Base-by-base conservation (phyloP, 2,797 vertebrate genomes). In the Acanthopagrus latus region DNA sequence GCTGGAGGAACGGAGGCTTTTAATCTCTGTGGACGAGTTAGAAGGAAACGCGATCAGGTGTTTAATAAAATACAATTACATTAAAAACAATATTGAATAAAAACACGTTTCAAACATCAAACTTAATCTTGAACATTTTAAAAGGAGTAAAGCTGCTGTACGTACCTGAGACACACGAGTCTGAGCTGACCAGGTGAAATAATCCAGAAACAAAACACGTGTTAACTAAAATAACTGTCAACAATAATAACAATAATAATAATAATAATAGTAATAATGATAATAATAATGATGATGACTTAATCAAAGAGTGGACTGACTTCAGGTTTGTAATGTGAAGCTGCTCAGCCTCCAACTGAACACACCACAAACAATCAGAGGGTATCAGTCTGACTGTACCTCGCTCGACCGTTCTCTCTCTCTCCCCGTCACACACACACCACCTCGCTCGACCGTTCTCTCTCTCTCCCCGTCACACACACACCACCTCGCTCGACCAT, bases 311-410 rank as follows among this genome's bases (percentile, higher is more conserved):
- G 20, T 41, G 5, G 33, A 20, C 12, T 4, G 17, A 5, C 1
- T 60, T 48, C 25, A 9, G 54, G 25, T 55, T 59, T 68, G 21
- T 64, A 65, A 23, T 67, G 64, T 43, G 68, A 57, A 76, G 79
- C 71, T 20, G 81, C 71, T 83, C 71, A 70, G 65, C 29, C 67
- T 54, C 13, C 43, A 29, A 76, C 56, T 82, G 82, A 73, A 56
- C 55, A 48, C 27, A 52, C 29, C 46, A 67, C 44, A 63, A 43
- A 16, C 71, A 60, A 54, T 59, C 76, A 78, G 23, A 64, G 59
- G 44, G 44, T 0, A 38, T 46, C 70, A 72, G 74, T 57, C 63
- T 5, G 60, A 55, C 76, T 65, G 2, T 9, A 81, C 43, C 74
- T 71, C 46, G 2, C 78, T 81, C 75, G 0, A 16, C 56, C 69